Conservation (phyloP, 2,113 vertebrate species). For the Charadrius vociferus region DNA sequence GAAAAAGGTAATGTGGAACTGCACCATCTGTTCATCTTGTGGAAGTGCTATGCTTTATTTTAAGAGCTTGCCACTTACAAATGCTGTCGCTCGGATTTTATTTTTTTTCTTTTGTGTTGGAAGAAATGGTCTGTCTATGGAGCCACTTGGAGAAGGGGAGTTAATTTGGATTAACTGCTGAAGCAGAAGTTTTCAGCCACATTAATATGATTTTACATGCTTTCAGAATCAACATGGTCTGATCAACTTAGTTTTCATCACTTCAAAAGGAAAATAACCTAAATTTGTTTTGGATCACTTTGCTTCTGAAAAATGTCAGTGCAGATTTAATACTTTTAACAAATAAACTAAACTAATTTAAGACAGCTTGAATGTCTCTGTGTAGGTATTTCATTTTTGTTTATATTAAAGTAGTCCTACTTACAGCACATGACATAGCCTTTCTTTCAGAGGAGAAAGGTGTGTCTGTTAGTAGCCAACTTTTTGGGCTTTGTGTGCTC, state of each 20-base stretch:
- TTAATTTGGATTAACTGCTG: not conserved
- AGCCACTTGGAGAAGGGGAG: not conserved
- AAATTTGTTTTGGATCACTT: not conserved
- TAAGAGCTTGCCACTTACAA: not conserved
- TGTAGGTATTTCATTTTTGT: not conserved
- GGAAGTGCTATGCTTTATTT: constrained; percentile 47
- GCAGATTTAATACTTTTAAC: not conserved
- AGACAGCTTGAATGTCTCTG: not conserved
- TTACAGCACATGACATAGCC: not conserved
- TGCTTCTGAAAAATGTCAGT: constrained; percentile 1
- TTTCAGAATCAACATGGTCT: not conserved
- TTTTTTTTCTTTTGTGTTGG: not conserved
- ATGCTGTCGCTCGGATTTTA: not conserved
- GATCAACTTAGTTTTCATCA: not conserved
- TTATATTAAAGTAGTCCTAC: not conserved
- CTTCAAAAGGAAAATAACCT: not conserved
- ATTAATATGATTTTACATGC: not conserved
- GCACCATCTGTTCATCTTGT: constrained; percentile 44
- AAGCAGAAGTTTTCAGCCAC: constrained; percentile 28
- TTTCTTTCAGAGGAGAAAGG: not conserved
- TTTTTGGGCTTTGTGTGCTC: not conserved
- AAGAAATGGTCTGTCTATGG: not conserved
- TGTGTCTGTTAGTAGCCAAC: not conserved
- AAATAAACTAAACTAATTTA: not conserved
- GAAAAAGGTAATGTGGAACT: constrained; percentile 13